Percentiles rank a stretch among this genome's conserved stretches.
phyloP scores from a whole-genome alignment of 2,797 vertebrate species.

The Chaetophractus vellerosus region DNA sequence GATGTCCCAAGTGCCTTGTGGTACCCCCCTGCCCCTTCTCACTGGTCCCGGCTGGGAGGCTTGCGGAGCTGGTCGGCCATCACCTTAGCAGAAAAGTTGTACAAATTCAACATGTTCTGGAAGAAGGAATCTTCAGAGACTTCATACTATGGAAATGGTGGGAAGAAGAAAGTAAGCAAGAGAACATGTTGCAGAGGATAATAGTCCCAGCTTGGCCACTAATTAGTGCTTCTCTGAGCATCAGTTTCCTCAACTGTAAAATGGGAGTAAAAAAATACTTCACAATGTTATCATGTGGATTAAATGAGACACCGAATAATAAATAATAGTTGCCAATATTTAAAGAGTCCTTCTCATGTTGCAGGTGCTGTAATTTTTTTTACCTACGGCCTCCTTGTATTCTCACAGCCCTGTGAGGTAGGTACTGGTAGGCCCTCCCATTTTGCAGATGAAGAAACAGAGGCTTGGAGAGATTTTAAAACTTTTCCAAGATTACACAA shows the following conservation, averaged over 20 bases:
- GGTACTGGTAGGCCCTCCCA: background rate
- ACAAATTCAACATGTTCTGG: slow-evolving; percentile 98
- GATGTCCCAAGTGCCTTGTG: background rate
- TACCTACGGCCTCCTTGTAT: background rate
- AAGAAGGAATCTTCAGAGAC: slow-evolving; percentile 98
- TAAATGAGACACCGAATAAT: background rate
- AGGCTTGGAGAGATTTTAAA: background rate
- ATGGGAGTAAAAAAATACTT: background rate
- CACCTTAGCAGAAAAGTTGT: slow-evolving; percentile 98
- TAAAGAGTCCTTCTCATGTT: slow-evolving; percentile 14
- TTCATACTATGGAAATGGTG: slow-evolving; percentile 92
- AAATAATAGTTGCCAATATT: background rate
- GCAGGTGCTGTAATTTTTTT: background rate
- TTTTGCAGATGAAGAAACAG: slow-evolving; percentile 64
- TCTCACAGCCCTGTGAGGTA: background rate
- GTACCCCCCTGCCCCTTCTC: slow-evolving; percentile 79
- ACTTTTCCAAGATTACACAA: background rate
- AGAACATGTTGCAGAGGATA: background rate
- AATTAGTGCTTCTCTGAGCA: background rate
- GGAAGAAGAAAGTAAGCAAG: slow-evolving; percentile 5
- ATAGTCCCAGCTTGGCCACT: fast-evolving
- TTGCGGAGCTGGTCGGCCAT: slow-evolving; percentile 99
- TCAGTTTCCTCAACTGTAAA: background rate
- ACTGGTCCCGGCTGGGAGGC: slow-evolving; percentile 98
- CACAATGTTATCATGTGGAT: background rate